Evolutionary conservation across 2,888 invertebrate species (phyloP).

Genomic region (Trichogramma evanescens): DNA sequence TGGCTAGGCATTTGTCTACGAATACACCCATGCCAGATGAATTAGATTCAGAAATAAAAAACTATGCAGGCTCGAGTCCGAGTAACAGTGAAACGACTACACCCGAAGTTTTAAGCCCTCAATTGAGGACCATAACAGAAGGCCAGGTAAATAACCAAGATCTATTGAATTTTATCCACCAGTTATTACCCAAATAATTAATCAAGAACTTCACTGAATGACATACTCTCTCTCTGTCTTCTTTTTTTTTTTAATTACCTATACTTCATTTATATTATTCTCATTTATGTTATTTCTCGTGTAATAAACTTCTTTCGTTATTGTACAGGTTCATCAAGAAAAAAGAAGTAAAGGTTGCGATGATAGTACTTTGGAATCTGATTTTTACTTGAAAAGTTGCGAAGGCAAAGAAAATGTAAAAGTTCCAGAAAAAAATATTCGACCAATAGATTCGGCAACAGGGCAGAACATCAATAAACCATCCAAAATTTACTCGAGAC

Average conservation of each 20-base stretch:
- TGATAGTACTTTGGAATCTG: conserved; percentile 43
- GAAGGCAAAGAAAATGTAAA: conserved; percentile 24
- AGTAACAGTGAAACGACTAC: conserved; percentile 57
- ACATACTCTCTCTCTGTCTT: not conserved
- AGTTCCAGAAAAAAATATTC: conserved; percentile 1
- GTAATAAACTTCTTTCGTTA: not conserved
- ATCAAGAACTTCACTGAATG: not conserved
- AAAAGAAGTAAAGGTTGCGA: conserved; percentile 39
- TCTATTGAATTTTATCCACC: not conserved
- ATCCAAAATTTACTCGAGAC: conserved; percentile 25
- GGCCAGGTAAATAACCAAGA: conserved; percentile 37
- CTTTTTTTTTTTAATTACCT: not conserved
- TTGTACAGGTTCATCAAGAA: conserved; percentile 35
- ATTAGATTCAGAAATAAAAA: conserved; percentile 67
- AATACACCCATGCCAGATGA: conserved; percentile 60
- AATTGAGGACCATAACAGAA: conserved; percentile 53
- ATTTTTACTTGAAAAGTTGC: conserved; percentile 25
- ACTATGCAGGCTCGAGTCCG: conserved; percentile 58
- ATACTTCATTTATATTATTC: not conserved
- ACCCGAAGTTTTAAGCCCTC: conserved; percentile 53
- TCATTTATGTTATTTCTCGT: too few species aligned
- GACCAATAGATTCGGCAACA: conserved; percentile 11
- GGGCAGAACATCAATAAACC: conserved; percentile 25
- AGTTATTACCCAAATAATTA: not conserved
- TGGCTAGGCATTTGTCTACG: conserved; percentile 65